phyloP scores from a whole-genome alignment of 2,797 vertebrate genomes.

The Melanotaenia boesemani region DNA sequence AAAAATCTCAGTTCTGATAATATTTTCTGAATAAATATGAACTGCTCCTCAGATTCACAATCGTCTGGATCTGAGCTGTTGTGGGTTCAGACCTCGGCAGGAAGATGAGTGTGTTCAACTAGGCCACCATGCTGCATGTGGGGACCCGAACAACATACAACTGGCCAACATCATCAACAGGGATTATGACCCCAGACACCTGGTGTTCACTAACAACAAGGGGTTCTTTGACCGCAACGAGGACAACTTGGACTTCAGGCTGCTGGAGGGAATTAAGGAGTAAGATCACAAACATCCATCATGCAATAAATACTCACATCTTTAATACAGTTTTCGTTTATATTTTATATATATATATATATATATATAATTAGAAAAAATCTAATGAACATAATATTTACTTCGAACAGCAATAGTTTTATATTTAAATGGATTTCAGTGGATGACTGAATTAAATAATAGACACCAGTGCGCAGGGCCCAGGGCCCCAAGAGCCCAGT shows the following conservation, averaged over 20 bases:
- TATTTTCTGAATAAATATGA: constrained; percentile 16
- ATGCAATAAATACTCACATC: not conserved
- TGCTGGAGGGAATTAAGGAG: constrained; percentile 95
- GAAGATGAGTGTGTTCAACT: constrained; percentile 87
- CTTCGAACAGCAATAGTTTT: too few relatives aligned
- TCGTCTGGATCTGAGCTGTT: constrained; percentile 93
- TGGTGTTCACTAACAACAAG: constrained; percentile 91
- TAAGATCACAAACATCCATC: constrained; percentile 75
- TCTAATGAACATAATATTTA: too few relatives aligned
- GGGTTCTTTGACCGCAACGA: constrained; percentile 95
- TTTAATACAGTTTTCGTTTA: not conserved
- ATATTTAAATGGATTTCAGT: too few relatives aligned
- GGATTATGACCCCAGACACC: constrained; percentile 83
- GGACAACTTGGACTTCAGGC: constrained; percentile 94
- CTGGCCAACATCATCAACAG: constrained; percentile 90
- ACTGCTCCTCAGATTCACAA: constrained; percentile 86
- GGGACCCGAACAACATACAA: constrained; percentile 76
- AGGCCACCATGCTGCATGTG: constrained; percentile 81
- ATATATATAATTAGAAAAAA: too few relatives aligned
- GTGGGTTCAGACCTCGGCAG: constrained; percentile 92
- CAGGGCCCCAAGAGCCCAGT: too few relatives aligned
- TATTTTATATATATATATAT: not conserved
- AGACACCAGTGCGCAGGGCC: too few relatives aligned
- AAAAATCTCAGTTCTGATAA: not conserved
- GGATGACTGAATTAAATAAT: too few relatives aligned